Evolutionary conservation across 2,797 vertebrate genomes (phyloP).

Genomic region (Anabas testudineus): DNA sequence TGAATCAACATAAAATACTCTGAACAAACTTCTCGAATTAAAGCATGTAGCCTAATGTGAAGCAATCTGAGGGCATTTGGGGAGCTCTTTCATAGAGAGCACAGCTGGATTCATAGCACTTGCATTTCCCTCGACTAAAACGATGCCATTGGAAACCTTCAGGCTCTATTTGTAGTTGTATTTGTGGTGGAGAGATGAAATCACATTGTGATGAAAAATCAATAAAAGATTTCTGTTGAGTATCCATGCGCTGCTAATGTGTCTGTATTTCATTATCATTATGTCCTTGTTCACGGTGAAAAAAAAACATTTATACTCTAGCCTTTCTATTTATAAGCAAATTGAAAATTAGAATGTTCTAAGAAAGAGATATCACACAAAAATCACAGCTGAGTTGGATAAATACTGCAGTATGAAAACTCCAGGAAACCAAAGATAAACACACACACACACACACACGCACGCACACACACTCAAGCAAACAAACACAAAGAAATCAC

Average conservation of each 20-base stretch:
- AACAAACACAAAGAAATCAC: slow-evolving; percentile 37
- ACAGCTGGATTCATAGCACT: slow-evolving; percentile 35
- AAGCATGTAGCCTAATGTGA: slow-evolving; percentile 19
- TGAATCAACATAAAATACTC: slow-evolving; percentile 29
- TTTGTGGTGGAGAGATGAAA: slow-evolving; percentile 37
- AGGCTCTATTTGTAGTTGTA: slow-evolving; percentile 12
- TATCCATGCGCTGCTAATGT: slow-evolving; percentile 12
- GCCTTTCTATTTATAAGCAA: slow-evolving; percentile 3
- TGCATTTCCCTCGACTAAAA: not conserved
- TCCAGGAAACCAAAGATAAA: slow-evolving; percentile 33
- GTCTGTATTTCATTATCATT: slow-evolving; percentile 27
- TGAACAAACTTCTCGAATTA: slow-evolving; percentile 42
- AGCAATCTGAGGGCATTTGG: slow-evolving; percentile 5
- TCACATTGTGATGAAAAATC: slow-evolving; percentile 51
- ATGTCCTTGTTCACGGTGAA: not conserved
- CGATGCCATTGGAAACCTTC: slow-evolving; percentile 27
- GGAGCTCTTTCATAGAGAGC: slow-evolving; percentile 8
- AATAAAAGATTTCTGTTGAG: slow-evolving; percentile 22
- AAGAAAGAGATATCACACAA: slow-evolving; percentile 30
- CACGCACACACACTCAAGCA: not conserved
- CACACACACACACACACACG: not conserved
- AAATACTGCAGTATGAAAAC: slow-evolving; percentile 36
- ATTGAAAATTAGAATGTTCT: slow-evolving; percentile 16
- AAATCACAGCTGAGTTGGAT: slow-evolving; percentile 27
- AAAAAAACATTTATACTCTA: not conserved